These are phyloP conservation scores for Himalopsyche anomala DNA, from an alignment of 2,888 invertebrate genomes.

Conservation along the genomic window DNA sequence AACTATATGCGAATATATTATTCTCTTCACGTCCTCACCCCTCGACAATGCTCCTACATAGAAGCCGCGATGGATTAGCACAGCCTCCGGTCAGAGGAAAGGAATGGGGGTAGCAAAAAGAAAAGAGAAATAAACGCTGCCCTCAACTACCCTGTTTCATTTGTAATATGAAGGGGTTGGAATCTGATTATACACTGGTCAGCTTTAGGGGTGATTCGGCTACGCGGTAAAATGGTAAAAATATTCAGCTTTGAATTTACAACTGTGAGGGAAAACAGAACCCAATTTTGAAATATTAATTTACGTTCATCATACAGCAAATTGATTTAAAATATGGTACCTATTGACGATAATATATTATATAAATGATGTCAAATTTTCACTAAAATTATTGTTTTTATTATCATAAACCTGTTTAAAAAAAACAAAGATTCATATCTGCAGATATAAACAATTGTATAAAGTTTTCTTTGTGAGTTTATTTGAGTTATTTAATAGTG, in stretches of 20 bases:
- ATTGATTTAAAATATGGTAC: too few species aligned
- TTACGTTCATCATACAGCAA: too few species aligned
- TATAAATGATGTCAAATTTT: too few species aligned
- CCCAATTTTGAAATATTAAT: too few species aligned
- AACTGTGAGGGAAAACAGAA: background rate
- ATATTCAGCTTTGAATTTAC: constrained; percentile 66
- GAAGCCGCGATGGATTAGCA: constrained; percentile 60
- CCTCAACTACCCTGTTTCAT: constrained; percentile 60
- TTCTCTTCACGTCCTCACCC: constrained; percentile 6
- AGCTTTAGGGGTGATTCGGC: constrained; percentile 70
- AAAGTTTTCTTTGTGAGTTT: too few species aligned
- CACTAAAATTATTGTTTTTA: too few species aligned
- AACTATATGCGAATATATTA: background rate
- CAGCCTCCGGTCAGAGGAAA: constrained; percentile 59
- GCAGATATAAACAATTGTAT: too few species aligned
- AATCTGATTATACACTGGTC: constrained; percentile 73
- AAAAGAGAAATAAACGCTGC: constrained; percentile 62
- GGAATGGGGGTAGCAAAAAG: constrained; percentile 59
- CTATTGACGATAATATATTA: too few species aligned
- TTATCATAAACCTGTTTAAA: too few species aligned
- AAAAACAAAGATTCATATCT: too few species aligned
- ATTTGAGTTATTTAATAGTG: too few species aligned
- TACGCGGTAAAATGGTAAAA: constrained; percentile 70
- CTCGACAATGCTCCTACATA: constrained; percentile 28
- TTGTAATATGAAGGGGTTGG: constrained; percentile 66